Evolutionary conservation across 2,888 invertebrate genomes (phyloP).

Genomic region (Oscheius myriophilus): DNA sequence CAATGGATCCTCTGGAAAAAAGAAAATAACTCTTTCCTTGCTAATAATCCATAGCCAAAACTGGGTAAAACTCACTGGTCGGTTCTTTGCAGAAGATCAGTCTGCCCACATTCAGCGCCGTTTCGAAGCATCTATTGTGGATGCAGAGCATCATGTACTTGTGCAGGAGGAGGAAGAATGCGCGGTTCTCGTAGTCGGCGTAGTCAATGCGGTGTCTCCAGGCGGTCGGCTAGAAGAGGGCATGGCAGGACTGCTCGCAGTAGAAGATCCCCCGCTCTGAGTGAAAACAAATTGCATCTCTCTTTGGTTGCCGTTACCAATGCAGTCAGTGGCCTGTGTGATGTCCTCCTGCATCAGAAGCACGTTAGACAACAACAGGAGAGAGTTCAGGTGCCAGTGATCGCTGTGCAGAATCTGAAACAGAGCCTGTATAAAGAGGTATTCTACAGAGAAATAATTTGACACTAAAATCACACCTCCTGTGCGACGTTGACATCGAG

Average conservation of each 20-base stretch:
- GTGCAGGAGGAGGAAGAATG: conserved; percentile 83
- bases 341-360: conserved; percentile 59
- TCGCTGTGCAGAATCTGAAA: conserved; percentile 35
- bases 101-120: conserved; percentile 88
- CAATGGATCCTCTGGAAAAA: conserved; percentile 77
- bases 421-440: too few species aligned
- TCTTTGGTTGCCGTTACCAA: too few species aligned
- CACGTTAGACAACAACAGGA: conserved; percentile 57
- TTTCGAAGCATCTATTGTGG: conserved; percentile 73
- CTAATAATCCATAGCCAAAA: too few species aligned
- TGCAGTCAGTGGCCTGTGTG: conserved; percentile 49
- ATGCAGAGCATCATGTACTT: conserved; percentile 83
- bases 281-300: too few species aligned
- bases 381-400: conserved; percentile 62
- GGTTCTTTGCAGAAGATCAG: conserved; percentile 83
- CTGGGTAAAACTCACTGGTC: conserved; percentile 71
- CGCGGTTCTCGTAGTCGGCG: conserved; percentile 82
- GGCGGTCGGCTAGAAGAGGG: conserved; percentile 82
- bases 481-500: conserved; percentile 33
- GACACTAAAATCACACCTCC: too few species aligned
- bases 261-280: conserved; percentile 82
- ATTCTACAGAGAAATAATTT: too few species aligned
- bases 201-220: conserved; percentile 77
- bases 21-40: too few species aligned
- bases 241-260: conserved; percentile 83